These are phyloP conservation scores for Salmo trutta DNA, from an alignment of 2,797 vertebrate genomes.

Conservation along the genomic window DNA sequence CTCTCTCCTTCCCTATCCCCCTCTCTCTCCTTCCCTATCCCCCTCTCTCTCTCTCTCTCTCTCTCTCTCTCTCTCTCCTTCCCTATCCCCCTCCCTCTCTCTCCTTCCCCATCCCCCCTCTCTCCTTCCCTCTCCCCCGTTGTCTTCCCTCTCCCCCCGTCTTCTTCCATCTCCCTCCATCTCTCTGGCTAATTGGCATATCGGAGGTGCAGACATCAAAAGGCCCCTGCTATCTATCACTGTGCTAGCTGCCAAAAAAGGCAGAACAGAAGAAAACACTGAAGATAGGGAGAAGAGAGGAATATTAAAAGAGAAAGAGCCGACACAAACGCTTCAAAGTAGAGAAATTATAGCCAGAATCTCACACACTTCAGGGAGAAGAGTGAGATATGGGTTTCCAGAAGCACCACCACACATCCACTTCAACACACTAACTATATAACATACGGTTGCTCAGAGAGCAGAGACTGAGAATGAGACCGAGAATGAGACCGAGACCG, in stretches of 20 bases:
- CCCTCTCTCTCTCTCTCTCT: neutral
- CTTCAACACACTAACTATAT: neutral
- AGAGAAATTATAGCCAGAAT: neutral
- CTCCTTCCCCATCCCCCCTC: neutral
- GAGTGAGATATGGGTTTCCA: neutral
- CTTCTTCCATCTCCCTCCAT: conserved; percentile 16
- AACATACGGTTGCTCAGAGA: conserved; percentile 1
- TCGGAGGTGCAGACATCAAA: conserved; percentile 71
- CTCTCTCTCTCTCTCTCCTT: too few relatives aligned
- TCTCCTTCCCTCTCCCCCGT: too few relatives aligned
- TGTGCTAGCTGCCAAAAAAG: conserved; percentile 23
- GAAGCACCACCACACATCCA: neutral
- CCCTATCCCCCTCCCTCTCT: too few relatives aligned
- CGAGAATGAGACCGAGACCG: conserved; percentile 19
- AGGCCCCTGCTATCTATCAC: conserved; percentile 55
- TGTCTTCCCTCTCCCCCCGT: neutral
- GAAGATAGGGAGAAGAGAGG: conserved; percentile 9
- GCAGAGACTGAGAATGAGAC: neutral
- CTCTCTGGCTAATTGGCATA: conserved; percentile 71
- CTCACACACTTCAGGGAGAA: neutral
- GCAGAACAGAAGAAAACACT: conserved; percentile 6
- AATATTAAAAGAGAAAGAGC: neutral
- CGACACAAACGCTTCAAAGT: neutral
- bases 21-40: too few relatives aligned
- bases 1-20: conserved; percentile 28